Evolutionary conservation across 2,113 vertebrate species (phyloP).

Genomic region (Sciurus niger): DNA sequence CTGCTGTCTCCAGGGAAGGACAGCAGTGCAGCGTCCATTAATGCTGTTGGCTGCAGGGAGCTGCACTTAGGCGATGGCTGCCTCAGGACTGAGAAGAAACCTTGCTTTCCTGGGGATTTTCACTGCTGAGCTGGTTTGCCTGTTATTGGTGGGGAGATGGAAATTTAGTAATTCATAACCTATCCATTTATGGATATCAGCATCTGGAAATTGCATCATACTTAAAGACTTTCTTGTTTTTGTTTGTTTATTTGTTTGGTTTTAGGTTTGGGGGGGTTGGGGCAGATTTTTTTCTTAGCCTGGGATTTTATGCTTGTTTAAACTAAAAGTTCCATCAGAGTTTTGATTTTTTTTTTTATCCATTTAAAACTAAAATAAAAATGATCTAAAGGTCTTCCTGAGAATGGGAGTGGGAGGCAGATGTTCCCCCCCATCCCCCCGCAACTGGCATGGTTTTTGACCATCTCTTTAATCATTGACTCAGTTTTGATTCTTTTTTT

Average conservation of each 20-base stretch:
- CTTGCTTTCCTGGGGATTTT: constrained; percentile 78
- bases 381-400: constrained; percentile 83
- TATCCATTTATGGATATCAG: constrained; percentile 64
- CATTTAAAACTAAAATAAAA: constrained; percentile 75
- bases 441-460: constrained; percentile 75
- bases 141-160: constrained; percentile 64
- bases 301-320: constrained; percentile 64
- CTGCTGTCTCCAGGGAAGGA: constrained; percentile 92
- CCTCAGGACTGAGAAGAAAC: constrained; percentile 78
- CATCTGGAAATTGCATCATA: constrained; percentile 60
- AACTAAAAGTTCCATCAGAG: constrained; percentile 64
- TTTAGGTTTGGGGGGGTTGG: background rate
- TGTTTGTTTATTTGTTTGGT: background rate
- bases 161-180: constrained; percentile 66
- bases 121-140: constrained; percentile 73
- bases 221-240: constrained; percentile 22
- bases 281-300: constrained; percentile 42
- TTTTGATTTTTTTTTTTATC: constrained; percentile 68
- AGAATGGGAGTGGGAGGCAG: constrained; percentile 25
- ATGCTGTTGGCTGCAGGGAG: constrained; percentile 87
- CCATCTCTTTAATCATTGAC: constrained; percentile 82
- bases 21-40: constrained; percentile 92
- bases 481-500: constrained; percentile 88
- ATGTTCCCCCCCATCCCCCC: constrained; percentile 17
- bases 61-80: constrained; percentile 86